Conservation (phyloP, 2,797 vertebrate species). For the Pogonophryne albipinna region DNA sequence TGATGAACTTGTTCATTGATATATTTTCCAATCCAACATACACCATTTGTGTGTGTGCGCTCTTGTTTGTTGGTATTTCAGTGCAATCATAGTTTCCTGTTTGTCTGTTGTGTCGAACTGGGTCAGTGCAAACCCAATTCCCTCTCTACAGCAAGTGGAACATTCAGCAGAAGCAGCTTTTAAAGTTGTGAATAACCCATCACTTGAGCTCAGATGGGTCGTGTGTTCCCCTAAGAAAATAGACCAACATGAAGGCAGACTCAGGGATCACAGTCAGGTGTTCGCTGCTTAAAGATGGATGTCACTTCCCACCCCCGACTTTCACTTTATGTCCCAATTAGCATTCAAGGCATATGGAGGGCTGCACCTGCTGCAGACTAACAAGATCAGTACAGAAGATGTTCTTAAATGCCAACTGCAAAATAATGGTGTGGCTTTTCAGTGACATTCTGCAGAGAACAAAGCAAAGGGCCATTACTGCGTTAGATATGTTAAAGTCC, state of each 20-base stretch:
- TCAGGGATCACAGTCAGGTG: constrained; percentile 39
- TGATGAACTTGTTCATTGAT: constrained; percentile 62
- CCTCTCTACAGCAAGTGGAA: constrained; percentile 54
- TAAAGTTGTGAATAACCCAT: constrained; percentile 76
- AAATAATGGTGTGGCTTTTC: constrained; percentile 12
- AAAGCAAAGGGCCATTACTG: constrained; percentile 23
- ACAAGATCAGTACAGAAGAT: constrained; percentile 34
- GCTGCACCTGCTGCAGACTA: constrained; percentile 37
- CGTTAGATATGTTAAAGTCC: constrained; percentile 9
- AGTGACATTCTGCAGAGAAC: constrained; percentile 29
- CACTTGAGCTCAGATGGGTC: constrained; percentile 45
- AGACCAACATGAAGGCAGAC: neutral
- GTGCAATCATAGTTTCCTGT: constrained; percentile 15
- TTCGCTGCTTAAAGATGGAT: constrained; percentile 25
- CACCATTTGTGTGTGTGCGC: constrained; percentile 20
- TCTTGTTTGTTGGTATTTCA: constrained; percentile 17
- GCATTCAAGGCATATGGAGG: constrained; percentile 40
- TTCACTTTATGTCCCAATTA: constrained; percentile 39
- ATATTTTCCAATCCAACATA: constrained; percentile 58
- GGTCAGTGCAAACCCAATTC: constrained; percentile 72
- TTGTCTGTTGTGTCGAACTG: constrained; percentile 64
- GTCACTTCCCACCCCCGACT: constrained; percentile 31
- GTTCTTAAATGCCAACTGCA: constrained; percentile 44
- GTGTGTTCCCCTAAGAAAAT: constrained; percentile 12
- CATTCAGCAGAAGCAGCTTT: constrained; percentile 64